Evolutionary conservation across 2,888 invertebrate genomes (phyloP), one percentile per base, ranked within the genome.

Genomic region (Xestobium rufovillosum): DNA sequence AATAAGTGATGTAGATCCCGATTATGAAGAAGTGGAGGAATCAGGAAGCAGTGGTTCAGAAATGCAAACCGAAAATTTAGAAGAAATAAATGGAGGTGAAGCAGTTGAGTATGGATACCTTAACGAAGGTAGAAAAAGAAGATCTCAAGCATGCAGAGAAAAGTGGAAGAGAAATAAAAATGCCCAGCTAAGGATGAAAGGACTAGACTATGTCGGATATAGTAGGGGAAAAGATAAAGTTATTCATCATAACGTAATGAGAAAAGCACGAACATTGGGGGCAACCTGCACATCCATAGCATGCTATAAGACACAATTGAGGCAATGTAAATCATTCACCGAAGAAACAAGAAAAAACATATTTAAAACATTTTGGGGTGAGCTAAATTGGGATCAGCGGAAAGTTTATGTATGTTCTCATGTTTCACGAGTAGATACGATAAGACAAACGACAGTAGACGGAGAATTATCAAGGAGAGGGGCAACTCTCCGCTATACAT

Each of bases 11-110:
- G n/a, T n/a, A n/a, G 23, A n/a, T 23, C 23, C n/a, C 23, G 23
- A 23, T n/a, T 23, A 23, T 23, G 23, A 23, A 23, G 23, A 23
- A 23, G 23, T n/a, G n/a, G 23, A 23, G n/a, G 23, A 23, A 23
- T 23, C 23, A 23, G 23, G 23, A 23, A 23, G 23, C 23, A 23
- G 23, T 23, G 23, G 23, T n/a, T 23, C 23, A n/a, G n/a, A 23
- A n/a, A n/a, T n/a, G n/a, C n/a, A n/a, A n/a, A n/a, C n/a, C n/a
- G n/a, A n/a, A n/a, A n/a, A n/a, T n/a, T n/a, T n/a, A n/a, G n/a
- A n/a, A n/a, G n/a, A n/a, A n/a, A n/a, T n/a, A n/a, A n/a, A n/a
- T n/a, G n/a, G n/a, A 23, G n/a, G 23, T 23, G n/a, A 23, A 8
- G n/a, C n/a, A 23, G 23, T 23, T 23, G 23, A 23, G 23, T 23